Evolutionary conservation across 2,113 vertebrate genomes (phyloP), one percentile per base, ranked within the genome.

Genomic region (Paramormyrops kingsleyae): DNA sequence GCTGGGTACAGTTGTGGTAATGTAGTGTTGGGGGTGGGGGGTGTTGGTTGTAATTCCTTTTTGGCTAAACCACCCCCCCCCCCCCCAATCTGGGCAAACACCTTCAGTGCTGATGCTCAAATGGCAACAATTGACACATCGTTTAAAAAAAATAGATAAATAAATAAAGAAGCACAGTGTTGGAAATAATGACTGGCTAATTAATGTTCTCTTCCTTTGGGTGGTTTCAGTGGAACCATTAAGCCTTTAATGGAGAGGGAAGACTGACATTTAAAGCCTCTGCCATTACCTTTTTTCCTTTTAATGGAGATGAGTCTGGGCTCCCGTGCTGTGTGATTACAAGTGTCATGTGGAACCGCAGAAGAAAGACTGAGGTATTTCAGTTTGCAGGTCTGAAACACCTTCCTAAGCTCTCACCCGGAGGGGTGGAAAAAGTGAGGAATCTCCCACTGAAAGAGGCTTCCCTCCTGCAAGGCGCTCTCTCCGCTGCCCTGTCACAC

Each of bases 191-290:
- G 92, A 94, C 94, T 94, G 95, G 90, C 92, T 95, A 94, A 95
- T 96, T 96, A 95, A 96, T 95, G 95, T 90, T 91, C 93, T 95
- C 92, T 94, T 94, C 92, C 94, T 93, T 90, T 91, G 93, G 95
- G 91, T 92, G 92, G 92, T 91, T 94, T 95, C 94, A 94, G 92
- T 87, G 66, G 93, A 95, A 93, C 92, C 94, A 95, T 96, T 95
- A 96, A 95, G 93, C 91, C 93, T 92, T 95, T 95, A 95, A 95
- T 96, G 95, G 94, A 95, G 94, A 95, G 92, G 91, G 94, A 95
- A 95, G 94, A 93, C 91, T 92, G 94, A 94, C 94, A 94, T 95
- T 95, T 92, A 95, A 95, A 95, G 94, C 94, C 91, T 89, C 94
- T 94, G 89, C 93, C 31, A 49, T 93, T 94, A 93, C 92, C 92